Evolutionary conservation across 2,888 invertebrate species (phyloP).

Genomic region (Chorisops tibialis): DNA sequence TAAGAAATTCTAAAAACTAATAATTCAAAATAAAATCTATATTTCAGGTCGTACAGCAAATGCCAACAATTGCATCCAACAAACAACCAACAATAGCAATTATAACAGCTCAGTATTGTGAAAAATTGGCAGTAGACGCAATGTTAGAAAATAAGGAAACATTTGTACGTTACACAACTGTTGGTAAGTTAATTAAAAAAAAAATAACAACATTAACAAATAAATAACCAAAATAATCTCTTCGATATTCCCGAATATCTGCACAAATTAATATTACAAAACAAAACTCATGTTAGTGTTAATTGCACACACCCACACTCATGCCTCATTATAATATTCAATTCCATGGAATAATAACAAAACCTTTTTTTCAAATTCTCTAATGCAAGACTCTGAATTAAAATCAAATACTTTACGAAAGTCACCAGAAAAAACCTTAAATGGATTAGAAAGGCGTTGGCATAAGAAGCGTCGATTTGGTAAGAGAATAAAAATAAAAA

Average conservation of each 20-base stretch:
- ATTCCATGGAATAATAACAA: not conserved
- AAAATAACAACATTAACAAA: slow-evolving; percentile 14
- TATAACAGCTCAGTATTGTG: slow-evolving; percentile 94
- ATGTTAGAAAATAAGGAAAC: slow-evolving; percentile 97
- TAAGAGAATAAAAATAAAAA: slow-evolving; percentile 40
- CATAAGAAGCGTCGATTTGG: slow-evolving; percentile 52
- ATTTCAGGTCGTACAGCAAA: slow-evolving; percentile 81
- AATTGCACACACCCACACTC: slow-evolving; percentile 35
- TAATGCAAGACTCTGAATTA: slow-evolving; percentile 41
- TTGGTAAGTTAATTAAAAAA: slow-evolving; percentile 67
- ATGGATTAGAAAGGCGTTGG: slow-evolving; percentile 35
- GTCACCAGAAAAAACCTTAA: slow-evolving; percentile 50
- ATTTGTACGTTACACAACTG: slow-evolving; percentile 92
- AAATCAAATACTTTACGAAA: slow-evolving; percentile 49
- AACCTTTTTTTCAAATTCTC: not conserved
- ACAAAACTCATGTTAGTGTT: too few species aligned
- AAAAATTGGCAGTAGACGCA: slow-evolving; percentile 96
- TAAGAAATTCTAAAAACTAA: too few species aligned
- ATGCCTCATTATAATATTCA: not conserved
- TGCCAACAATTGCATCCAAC: slow-evolving; percentile 83
- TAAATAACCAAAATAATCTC: slow-evolving; percentile 25
- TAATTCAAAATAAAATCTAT: not conserved
- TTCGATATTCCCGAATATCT: not conserved
- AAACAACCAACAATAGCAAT: slow-evolving; percentile 97
- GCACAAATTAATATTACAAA: not conserved